Base-by-base conservation (phyloP, 2,888 invertebrate genomes). In the Pammene aurita region DNA sequence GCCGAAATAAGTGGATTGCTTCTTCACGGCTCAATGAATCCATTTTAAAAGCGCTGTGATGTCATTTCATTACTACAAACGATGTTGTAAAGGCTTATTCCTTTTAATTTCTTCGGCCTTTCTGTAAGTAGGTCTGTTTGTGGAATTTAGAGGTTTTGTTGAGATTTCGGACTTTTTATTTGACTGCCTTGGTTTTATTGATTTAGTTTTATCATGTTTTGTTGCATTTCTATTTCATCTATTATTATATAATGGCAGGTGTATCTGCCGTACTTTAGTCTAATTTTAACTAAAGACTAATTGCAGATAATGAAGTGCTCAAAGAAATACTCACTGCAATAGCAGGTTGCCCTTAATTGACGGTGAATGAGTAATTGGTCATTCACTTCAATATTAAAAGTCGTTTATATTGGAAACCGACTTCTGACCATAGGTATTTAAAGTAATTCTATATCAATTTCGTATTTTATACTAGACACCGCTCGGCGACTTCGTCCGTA, bases 1-100 rank as follows among this genome's bases (percentile, higher is more conserved):
- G 85, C 86, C 81, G 84, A 86, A 90, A 90, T 90, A 90, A 90
- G 86, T 90, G 84, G 86, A 90, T 90, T 89, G 87, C 85, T 81
- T 80, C 84, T 88, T 86, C 86, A 88, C 86, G 87, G 78, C 78
- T 84, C 80, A 87, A 85, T 84, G 85, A 84, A 83, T 86, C 80
- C 80, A 81, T 87, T 87, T 84, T 82, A 82, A 87, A 86, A 81
- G 79, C 78, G 77, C 78, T 79, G 75, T 83, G 79, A 83, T 84
- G 81, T 81, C 80, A 82, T 85, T 84, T 81, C 80, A 82, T 85
- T 84, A 84, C 80, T 79, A 74, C 75, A 75, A 75, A 78, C 67
- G 67, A 58, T 62, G 55, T 56, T 70, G 62, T 70, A 62, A 67
- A 65, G 74, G 71, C 67, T 81, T 78, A 79, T 78, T 77, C 74